phyloP scores from a whole-genome alignment of 1,140 invertebrate genomes.

The fruit fly (Drosophila melanogaster) region Release_6_plus_ISO1_MT NT_033777.3:7212501-7213000 shows the following conservation, averaged over 20 bases:
- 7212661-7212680: conserved; percentile 48
- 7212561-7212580: conserved; percentile 71
- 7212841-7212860: conserved; percentile 30
- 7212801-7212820: conserved; percentile 8
- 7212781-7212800: neutral
- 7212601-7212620: conserved; percentile 56
- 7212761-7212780: conserved; percentile 39
- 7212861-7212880: conserved; percentile 50
- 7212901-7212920: conserved; percentile 45
- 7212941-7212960: conserved; percentile 54
- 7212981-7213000: conserved; percentile 43
- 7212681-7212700: conserved; percentile 20
- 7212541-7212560: conserved; percentile 65
- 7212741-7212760: conserved; percentile 59
- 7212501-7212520: conserved; percentile 14
- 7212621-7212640: conserved; percentile 50
- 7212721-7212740: conserved; percentile 38
- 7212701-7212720: conserved; percentile 41
- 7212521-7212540: conserved; percentile 48
- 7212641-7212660: conserved; percentile 66
- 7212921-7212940: conserved; percentile 73
- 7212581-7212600: conserved; percentile 53
- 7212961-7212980: conserved; percentile 62
- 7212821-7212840: conserved; percentile 28
- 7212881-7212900: conserved; percentile 46